Conservation (phyloP, 2,113 vertebrate genomes). For the Eolophus roseicapilla region DNA sequence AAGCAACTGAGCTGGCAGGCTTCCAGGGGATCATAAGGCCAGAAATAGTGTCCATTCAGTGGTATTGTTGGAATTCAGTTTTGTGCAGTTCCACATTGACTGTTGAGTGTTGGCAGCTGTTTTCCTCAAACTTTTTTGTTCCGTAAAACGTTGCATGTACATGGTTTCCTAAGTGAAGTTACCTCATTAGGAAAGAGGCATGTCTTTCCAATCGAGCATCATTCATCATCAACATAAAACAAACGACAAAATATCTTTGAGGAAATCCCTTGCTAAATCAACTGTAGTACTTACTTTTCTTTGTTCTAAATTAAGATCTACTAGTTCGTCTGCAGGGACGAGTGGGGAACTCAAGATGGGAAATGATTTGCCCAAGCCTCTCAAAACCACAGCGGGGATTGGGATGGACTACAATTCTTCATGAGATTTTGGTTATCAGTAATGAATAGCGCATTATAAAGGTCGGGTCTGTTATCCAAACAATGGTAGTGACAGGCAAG, state of each 20-base stretch:
- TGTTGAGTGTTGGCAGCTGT: background rate
- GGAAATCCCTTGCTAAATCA: background rate
- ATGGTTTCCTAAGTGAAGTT: background rate
- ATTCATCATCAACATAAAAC: background rate
- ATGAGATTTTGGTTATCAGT: background rate
- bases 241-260: background rate
- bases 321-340: background rate
- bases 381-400: background rate
- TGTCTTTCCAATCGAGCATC: background rate
- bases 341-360: background rate
- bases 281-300: background rate
- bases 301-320: background rate
- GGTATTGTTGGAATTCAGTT: background rate
- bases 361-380: background rate
- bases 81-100: background rate
- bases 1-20: background rate
- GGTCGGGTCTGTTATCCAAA: background rate
- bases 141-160: accelerated
- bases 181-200: background rate
- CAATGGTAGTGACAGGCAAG: background rate
- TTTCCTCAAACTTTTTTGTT: background rate
- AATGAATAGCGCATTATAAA: background rate
- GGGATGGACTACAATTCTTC: background rate
- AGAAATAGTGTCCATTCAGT: background rate
- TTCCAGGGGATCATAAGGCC: background rate